These are phyloP conservation scores for Platysteira castanea DNA, from an alignment of 2,113 vertebrate species.

Conservation along the genomic window DNA sequence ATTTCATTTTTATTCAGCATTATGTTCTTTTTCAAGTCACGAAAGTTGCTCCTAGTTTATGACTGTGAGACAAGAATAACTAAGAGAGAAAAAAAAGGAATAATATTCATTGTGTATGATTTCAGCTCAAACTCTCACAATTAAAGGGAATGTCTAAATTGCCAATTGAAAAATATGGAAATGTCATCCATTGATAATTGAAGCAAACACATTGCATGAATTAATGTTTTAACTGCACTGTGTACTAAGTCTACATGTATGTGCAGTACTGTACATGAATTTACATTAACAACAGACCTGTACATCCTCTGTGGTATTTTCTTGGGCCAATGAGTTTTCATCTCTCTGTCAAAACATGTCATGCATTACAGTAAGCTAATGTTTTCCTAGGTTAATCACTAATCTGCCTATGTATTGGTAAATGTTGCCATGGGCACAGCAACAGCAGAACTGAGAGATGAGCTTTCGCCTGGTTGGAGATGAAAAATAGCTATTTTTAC, in stretches of 20 bases:
- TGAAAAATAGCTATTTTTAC: slow-evolving; percentile 40
- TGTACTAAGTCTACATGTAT: background rate
- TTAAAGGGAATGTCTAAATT: background rate
- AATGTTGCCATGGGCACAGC: slow-evolving; percentile 53
- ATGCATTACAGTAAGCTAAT: background rate
- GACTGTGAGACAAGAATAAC: background rate
- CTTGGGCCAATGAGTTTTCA: background rate
- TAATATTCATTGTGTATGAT: background rate
- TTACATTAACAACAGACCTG: background rate
- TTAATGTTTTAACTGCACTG: fast-evolving
- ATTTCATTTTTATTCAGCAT: background rate
- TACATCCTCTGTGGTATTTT: background rate
- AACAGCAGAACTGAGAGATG: slow-evolving; percentile 9
- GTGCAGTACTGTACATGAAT: background rate
- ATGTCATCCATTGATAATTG: background rate
- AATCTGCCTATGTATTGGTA: background rate
- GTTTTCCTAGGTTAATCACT: background rate
- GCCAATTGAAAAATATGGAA: background rate
- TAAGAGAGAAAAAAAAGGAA: background rate
- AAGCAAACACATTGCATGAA: background rate
- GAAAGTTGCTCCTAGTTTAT: background rate
- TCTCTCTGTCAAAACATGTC: background rate
- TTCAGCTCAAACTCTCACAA: background rate
- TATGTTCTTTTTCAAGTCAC: background rate
- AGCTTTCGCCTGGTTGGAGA: background rate